Base-by-base conservation (phyloP, 2,888 invertebrate genomes). In the Apeira syringaria region DNA sequence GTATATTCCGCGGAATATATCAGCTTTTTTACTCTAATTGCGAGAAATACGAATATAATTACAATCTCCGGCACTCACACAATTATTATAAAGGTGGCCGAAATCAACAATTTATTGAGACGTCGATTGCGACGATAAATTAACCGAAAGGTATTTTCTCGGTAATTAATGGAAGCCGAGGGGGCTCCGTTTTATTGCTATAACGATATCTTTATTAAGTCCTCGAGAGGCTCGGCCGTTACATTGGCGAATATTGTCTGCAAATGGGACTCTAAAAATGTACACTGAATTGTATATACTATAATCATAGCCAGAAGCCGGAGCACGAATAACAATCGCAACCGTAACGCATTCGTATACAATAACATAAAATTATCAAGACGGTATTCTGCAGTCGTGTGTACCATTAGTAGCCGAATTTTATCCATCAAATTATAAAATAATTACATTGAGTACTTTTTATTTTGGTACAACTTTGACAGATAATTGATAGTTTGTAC, bases 41-140 rank as follows among this genome's bases (percentile, higher is more conserved):
- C 39, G 35, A 47, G 53, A 61, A 62, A 66, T 55, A 64, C 63
- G 59, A 64, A 66, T 59, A 63, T 53, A 59, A 66, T 66, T 54
- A 66, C 50, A 57, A 69, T 68, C 68, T 60, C 50, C 50, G 52
- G 60, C 59, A 60, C 65, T 64, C 61, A 71, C 67, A 70, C 56
- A 50, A 61, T 68, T 58, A 67, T 54, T 64, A 67, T 55, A 49
- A 53, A 59, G 60, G 61, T 64, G 66, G 66, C 64, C 66, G 64
- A 71, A 74, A 74, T 73, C 70, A 70, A 69, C 67, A 78, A 81
- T 82, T 83, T 80, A 82, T 80, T 67, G 67, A 69, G 73, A 71
- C 73, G 59, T 75, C 68, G 71, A 76, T 76, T 68, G 65, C 66
- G 59, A 56, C 69, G 57, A 74, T 82, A 80, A 83, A 81, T 82